Evolutionary conservation across 2,797 vertebrate genomes (phyloP).

Genomic region (Coreius guichenoti): DNA sequence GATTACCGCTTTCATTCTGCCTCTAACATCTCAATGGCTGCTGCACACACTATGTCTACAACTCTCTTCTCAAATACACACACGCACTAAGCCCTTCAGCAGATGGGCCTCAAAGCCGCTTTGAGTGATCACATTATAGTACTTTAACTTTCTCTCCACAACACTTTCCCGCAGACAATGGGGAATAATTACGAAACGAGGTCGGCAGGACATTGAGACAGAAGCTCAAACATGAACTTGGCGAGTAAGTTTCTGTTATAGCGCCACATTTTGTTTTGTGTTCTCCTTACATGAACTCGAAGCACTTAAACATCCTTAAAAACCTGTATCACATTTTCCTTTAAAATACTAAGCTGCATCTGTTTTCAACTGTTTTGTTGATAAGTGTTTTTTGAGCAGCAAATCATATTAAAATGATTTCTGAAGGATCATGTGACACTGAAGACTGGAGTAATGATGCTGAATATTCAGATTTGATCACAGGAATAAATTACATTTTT

Average conservation of each 20-base stretch:
- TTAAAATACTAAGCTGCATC: too few species aligned
- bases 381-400: background rate
- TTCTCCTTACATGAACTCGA: conserved; percentile 28
- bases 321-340: too few species aligned
- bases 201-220: conserved; percentile 17
- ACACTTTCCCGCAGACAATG: conserved; percentile 48
- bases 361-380: too few species aligned
- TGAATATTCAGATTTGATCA: background rate
- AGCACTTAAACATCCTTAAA: too few species aligned
- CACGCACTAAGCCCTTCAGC: conserved; percentile 72
- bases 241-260: background rate
- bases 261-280: conserved; percentile 50
- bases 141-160: conserved; percentile 63
- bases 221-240: conserved; percentile 17
- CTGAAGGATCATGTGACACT: background rate
- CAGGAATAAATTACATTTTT: background rate
- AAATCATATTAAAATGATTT: background rate
- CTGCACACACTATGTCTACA: conserved; percentile 31
- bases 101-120: conserved; percentile 65
- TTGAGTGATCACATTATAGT: conserved; percentile 73
- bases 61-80: conserved; percentile 61
- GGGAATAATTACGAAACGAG: conserved; percentile 25
- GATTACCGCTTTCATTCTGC: conserved; percentile 74
- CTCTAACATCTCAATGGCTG: background rate
- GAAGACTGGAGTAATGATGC: background rate